These are phyloP conservation scores for Phyllotis vaccarum DNA, from an alignment of 2,797 vertebrate genomes.

Conservation along the genomic window DNA sequence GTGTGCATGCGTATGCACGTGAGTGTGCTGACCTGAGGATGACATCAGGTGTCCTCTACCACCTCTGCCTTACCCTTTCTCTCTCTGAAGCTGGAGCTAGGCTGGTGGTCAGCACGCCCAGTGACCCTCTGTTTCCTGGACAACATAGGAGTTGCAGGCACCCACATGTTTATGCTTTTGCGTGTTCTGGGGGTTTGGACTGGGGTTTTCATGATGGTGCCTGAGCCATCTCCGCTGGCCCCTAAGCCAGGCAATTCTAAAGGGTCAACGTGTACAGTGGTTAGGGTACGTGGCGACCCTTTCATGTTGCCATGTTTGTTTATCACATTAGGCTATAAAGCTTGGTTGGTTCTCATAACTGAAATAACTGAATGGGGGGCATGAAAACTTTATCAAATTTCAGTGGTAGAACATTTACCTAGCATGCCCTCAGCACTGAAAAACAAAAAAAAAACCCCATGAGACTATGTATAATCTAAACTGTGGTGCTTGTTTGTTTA, in stretches of 20 bases:
- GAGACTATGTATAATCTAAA: background rate
- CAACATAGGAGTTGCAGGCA: background rate
- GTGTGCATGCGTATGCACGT: too few species aligned
- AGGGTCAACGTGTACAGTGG: background rate
- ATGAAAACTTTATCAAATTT: too few species aligned
- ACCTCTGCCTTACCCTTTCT: background rate
- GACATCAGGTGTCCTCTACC: background rate
- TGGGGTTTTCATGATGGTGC: background rate
- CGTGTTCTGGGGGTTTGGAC: background rate
- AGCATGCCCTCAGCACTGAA: background rate
- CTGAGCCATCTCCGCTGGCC: background rate
- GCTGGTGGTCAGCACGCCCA: background rate
- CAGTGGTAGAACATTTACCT: background rate
- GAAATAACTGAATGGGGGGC: background rate
- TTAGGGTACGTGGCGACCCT: background rate
- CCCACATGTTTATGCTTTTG: background rate
- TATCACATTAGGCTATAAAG: background rate
- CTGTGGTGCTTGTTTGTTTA: background rate
- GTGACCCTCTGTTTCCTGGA: background rate
- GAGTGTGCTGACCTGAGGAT: background rate
- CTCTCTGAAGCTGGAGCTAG: background rate
- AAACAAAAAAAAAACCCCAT: background rate
- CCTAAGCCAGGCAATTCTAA: background rate
- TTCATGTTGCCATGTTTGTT: background rate
- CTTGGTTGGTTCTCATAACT: background rate